phyloP scores from a whole-genome alignment of 2,113 vertebrate genomes.

The Formicarius rufipectus region DNA sequence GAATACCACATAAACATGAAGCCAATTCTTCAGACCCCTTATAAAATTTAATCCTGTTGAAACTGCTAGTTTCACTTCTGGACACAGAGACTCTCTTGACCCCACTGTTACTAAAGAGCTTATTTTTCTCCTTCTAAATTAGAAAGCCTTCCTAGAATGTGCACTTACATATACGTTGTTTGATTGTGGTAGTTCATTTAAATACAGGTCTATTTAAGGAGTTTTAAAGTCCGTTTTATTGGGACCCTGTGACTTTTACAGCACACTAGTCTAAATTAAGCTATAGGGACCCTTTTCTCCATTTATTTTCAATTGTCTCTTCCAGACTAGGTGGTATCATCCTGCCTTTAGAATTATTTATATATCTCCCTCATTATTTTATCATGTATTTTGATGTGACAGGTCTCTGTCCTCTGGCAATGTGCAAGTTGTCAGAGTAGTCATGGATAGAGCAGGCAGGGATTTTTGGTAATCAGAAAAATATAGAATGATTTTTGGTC shows the following conservation, averaged over 20 bases:
- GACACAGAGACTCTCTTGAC: background rate
- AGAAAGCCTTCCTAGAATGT: background rate
- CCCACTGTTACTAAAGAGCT: background rate
- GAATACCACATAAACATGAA: background rate
- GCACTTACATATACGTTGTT: background rate
- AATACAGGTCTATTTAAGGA: background rate
- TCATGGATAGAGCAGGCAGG: background rate
- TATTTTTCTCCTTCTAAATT: background rate
- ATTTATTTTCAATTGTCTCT: background rate
- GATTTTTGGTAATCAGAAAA: background rate
- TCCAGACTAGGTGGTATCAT: background rate
- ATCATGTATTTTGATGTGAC: background rate
- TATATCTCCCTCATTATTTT: background rate
- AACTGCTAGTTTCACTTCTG: background rate
- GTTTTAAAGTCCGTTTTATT: background rate
- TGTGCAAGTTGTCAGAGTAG: background rate
- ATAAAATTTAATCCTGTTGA: background rate
- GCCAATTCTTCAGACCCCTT: background rate
- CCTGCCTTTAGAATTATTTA: background rate
- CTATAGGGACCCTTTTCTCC: background rate
- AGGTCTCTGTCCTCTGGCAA: background rate
- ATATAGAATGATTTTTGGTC: background rate
- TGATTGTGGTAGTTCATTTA: background rate
- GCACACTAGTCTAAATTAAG: background rate
- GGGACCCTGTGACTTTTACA: background rate